Evolutionary conservation across 2,797 vertebrate genomes (phyloP), one percentile per base, ranked within the genome.

Genomic region (Melanotaenia boesemani): DNA sequence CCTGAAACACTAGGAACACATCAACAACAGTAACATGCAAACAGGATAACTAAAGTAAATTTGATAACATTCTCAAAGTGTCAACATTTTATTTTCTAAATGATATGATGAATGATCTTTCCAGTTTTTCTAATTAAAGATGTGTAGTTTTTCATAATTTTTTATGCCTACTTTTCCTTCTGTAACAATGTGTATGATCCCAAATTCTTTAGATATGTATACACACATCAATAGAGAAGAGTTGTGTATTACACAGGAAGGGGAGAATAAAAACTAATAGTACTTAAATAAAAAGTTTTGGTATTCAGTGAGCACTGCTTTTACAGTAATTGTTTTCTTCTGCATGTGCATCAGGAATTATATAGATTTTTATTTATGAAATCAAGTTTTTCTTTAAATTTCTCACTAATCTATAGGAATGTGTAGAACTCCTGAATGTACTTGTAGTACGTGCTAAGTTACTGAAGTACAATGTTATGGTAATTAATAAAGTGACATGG

Each of bases 1-100:
- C 72, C 72, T 71, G 91, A 93, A 79, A 72, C 68, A 79, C 66
- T 58, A 67, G 70, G 64, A 72, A 64, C 77, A 81, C 71, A 61
- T 39, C 55, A 46, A 6, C 26, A 56, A 26, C 26, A 57, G 16
- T 32, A 7, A 30, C 2, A 3, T 5, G 15, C 1, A 16, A 15
- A 1, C 16, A 8, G 12, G 10, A 1, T 12, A 30, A 28, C 9
- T 24, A 46, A 18, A 50, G 30, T 50, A 50, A 20, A 22, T 5
- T n/a, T 50, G 5, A 50, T 22, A 24, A 26, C 10, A 24, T 24
- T 3, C 15, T 5, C 12, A 28, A 8, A 15, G 15, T 30, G 46
- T 48, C 18, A 46, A 18, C 4, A 2, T 46, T 18, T 46, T 3
- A 18, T 18, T 20, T 20, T 46, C 1, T n/a, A 16, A 16, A 24